Base-by-base conservation (phyloP, 2,797 vertebrate genomes). In the Prionace glauca region DNA sequence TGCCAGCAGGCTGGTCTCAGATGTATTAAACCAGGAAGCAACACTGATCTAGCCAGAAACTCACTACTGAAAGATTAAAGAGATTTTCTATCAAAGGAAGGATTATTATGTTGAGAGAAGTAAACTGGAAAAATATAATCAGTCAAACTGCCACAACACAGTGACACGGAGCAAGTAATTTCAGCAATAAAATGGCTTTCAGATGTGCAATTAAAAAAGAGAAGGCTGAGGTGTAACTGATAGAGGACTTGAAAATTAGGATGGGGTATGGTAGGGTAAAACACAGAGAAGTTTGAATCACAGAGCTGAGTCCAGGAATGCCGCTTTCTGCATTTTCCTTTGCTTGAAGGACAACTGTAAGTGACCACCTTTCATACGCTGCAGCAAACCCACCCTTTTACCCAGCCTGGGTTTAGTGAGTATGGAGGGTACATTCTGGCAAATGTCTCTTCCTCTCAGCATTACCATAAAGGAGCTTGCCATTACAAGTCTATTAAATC, bases 91-190 rank as follows among this genome's bases (percentile, higher is more conserved):
- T 91, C 88, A 91, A 62, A 67, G 88, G 65, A 67, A 62, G n/a
- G 88, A 91, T 91, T 91, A 91, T 91, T 67, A 36, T 91, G 36
- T 91, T 36, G 88, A 91, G 65, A 91, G 60, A 91, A 91, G 32
- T 65, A 91, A 91, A 91, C 32, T n/a, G 60, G 60, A 67, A 62
- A 67, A 91, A 91, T 36, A 91, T 91, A 91, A 91, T 65, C 88
- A 91, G 60, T 65, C 88, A 91, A 91, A 91, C 32, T n/a, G 56
- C 60, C 32, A 62, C 88, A 65, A 22, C 60, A 36, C 41, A 45
- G 81, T 84, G 36, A 84, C 81, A 84, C 60, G 32, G 60, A 67
- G 88, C 60, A 91, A 91, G 88, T 36, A 36, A 91, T 91, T 91
- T n/a, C 32, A 91, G 88, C n/a, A 14, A 0, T 65, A 91, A 91